These are phyloP conservation scores for Tribolium freemani DNA, from an alignment of 2,888 invertebrate genomes.

Conservation along the genomic window DNA sequence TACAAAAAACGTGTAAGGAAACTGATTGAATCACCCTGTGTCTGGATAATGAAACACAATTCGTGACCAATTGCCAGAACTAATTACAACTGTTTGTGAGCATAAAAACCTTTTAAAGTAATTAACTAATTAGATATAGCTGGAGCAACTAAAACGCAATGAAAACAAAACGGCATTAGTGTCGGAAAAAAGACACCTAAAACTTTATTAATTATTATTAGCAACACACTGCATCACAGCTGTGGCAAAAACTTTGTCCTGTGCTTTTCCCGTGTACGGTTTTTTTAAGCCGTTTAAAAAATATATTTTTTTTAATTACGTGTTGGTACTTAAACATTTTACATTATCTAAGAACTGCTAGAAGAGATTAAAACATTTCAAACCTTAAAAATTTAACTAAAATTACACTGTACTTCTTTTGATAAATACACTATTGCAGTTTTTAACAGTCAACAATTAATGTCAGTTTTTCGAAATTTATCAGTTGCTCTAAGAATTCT, in stretches of 20 bases:
- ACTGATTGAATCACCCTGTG: not conserved
- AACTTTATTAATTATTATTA: not conserved
- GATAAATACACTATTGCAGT: no score
- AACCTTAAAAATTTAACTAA: no score
- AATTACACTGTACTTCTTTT: no score
- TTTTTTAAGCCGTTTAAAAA: no score
- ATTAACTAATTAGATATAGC: not conserved
- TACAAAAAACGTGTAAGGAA: constrained; percentile 50
- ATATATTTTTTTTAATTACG: no score
- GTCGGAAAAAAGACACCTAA: not conserved
- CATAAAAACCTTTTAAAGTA: not conserved
- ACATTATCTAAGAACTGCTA: no score
- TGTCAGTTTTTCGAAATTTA: no score
- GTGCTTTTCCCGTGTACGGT: not conserved
- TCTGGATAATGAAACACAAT: no score
- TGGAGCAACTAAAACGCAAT: not conserved
- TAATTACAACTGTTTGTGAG: not conserved
- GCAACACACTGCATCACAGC: not conserved
- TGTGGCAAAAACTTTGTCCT: not conserved
- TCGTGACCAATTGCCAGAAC: not conserved
- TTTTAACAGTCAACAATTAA: no score
- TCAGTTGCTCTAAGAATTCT: no score
- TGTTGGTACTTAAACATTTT: no score
- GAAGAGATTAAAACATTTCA: no score
- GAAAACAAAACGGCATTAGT: not conserved